Conservation (phyloP, 2,888 invertebrate species). For the Cosmopolites sordidus region DNA sequence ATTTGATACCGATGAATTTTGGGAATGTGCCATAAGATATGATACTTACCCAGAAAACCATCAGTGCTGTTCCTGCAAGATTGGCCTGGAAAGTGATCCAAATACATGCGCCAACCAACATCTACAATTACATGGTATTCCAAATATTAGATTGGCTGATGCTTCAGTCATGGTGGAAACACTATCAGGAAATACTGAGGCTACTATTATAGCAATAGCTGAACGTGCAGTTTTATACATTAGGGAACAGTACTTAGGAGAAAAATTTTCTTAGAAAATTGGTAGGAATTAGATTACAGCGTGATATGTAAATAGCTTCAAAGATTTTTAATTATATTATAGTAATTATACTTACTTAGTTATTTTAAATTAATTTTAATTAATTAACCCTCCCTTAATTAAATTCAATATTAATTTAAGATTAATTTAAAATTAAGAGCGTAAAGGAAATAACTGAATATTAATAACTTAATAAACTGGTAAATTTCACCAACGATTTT, state of each 20-base stretch:
- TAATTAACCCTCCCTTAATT: too few relatives aligned
- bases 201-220: constrained; percentile 30
- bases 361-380: too few relatives aligned
- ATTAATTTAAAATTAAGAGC: too few relatives aligned
- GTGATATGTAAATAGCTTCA: too few relatives aligned
- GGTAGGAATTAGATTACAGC: too few relatives aligned
- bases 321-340: too few relatives aligned
- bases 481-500: too few relatives aligned
- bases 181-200: constrained; percentile 27
- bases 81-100: constrained; percentile 63
- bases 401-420: too few relatives aligned
- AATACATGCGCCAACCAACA: constrained; percentile 53
- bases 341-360: too few relatives aligned
- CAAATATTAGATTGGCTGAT: constrained; percentile 28
- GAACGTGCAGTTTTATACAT: constrained; percentile 30
- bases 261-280: background rate
- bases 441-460: too few relatives aligned
- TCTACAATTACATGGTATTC: constrained; percentile 29
- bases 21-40: constrained; percentile 63
- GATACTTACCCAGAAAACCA: constrained; percentile 72
- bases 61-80: constrained; percentile 72
- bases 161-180: constrained; percentile 28
- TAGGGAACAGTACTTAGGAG: constrained; percentile 8
- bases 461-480: too few relatives aligned
- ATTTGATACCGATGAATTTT: constrained; percentile 59